Base-by-base conservation (phyloP, 1,140 invertebrate species). In the Mylabris phalerata region DNA sequence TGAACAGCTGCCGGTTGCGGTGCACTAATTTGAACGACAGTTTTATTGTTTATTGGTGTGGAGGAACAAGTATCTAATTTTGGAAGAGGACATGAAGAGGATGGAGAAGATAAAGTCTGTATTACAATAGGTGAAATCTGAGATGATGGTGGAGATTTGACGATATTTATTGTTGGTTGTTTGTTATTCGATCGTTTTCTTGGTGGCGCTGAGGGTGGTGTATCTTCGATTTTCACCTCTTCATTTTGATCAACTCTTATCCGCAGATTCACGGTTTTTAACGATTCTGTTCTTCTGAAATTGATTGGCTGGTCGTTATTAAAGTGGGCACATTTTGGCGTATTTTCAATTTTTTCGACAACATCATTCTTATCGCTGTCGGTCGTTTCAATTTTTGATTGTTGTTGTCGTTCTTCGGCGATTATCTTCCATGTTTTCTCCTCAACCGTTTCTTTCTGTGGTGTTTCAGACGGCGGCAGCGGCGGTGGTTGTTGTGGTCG, bases 1-100 rank as follows among this genome's bases (percentile, higher is more conserved):
- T 84, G 82, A 19, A 83, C 75, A 26, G 79, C 62, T 19, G 19
- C 19, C 11, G 75, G 66, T 32, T 32, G 4, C 4, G 65, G 58
- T 19, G 67, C 68, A 11, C 71, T 73, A 27, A 74, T 75, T 64
- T 70, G 64, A 5, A 75, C 65, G 10, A 75, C 57, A 2, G 72
- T 75, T 59, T 67, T 71, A 47, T 74, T 49, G 19, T 11, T 41
- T 19, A 19, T 19, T 40, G 48, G 27, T 11, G 46, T 19, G 19
- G 19, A 39, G 3, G 41, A 4, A 7, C 32, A 3, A 32, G 32
- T 32, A 32, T 32, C 19, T 19, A 19, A 19, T 19, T 19, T 32
- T 7, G 32, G 7, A 32, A 32, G 32, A 32, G 7, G 32, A 32
- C 19, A 19, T 19, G 19, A 19, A 19, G 19, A 19, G 19, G 19